Evolutionary conservation across 2,113 vertebrate species (phyloP).

Genomic region (Cisticola juncidis): DNA sequence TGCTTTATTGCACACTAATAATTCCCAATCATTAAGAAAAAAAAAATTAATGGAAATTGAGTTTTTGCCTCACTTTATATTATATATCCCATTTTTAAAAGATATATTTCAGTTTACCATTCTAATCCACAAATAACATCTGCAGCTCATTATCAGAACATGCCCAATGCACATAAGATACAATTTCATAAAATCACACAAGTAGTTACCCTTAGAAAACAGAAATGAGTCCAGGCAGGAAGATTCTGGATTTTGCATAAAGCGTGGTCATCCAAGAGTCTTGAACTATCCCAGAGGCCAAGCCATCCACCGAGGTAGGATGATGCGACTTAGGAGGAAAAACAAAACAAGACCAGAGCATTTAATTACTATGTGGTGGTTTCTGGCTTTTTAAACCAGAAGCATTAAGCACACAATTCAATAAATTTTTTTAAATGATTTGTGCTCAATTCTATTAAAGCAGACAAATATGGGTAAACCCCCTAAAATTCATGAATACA

Average conservation of each 20-base stretch:
- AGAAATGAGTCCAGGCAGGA: constrained; percentile 46
- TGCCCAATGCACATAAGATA: accelerated
- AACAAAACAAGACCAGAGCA: neutral
- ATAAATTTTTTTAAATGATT: neutral
- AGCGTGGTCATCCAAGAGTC: constrained; percentile 43
- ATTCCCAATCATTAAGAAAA: no score
- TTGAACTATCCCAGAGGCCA: neutral
- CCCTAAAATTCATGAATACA: neutral
- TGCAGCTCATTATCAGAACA: neutral
- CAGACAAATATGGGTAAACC: neutral
- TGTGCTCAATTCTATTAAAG: neutral
- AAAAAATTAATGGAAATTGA: neutral
- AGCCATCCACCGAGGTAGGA: constrained; percentile 41
- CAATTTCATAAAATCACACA: neutral
- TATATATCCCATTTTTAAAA: neutral
- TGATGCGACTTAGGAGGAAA: constrained; percentile 10
- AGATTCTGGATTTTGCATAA: constrained; percentile 59
- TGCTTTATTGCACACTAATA: neutral
- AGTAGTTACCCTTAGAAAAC: constrained; percentile 59
- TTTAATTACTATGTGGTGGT: neutral
- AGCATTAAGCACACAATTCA: neutral
- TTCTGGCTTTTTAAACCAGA: neutral
- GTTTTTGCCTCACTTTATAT: neutral
- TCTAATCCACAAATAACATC: neutral
- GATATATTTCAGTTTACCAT: neutral